Evolutionary conservation across 1,140 invertebrate species (phyloP).

Genomic region (Drosophila triauraria): DNA sequence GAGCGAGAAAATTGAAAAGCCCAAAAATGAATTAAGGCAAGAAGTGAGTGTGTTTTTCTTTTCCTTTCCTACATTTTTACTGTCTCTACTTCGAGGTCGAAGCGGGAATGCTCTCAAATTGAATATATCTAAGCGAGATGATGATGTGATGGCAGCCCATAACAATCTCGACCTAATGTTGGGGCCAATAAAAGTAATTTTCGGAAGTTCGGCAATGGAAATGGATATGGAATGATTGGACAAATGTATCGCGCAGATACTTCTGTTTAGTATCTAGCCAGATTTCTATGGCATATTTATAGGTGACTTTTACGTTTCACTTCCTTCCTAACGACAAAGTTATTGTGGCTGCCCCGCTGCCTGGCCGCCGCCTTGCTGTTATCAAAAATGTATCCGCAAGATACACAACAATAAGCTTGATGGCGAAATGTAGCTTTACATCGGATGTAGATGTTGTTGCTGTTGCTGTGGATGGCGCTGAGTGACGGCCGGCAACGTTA

Average conservation of each 20-base stretch:
- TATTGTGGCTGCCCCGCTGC: slow-evolving; percentile 56
- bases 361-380: slow-evolving; percentile 31
- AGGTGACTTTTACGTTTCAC: slow-evolving; percentile 62
- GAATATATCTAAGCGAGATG: slow-evolving; percentile 29
- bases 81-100: slow-evolving; percentile 22
- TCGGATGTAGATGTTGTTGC: slow-evolving; percentile 32
- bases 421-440: slow-evolving; percentile 68
- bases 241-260: slow-evolving; percentile 38
- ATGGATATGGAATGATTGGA: slow-evolving; percentile 22
- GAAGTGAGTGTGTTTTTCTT: slow-evolving; percentile 4
- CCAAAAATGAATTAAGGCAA: slow-evolving; percentile 27
- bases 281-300: slow-evolving; percentile 54
- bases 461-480: slow-evolving; percentile 69
- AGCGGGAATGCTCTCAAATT: slow-evolving; percentile 38
- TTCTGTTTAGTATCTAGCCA: slow-evolving; percentile 28
- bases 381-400: slow-evolving; percentile 80
- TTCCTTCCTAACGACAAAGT: slow-evolving; percentile 74
- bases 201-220: slow-evolving; percentile 30
- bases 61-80: background rate
- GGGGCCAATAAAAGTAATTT: slow-evolving; percentile 45
- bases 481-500: slow-evolving; percentile 82
- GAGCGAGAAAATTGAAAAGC: slow-evolving; percentile 26
- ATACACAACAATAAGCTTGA: slow-evolving; percentile 75
- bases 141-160: slow-evolving; percentile 11
- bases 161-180: slow-evolving; percentile 38